phyloP scores from a whole-genome alignment of 2,797 vertebrate species.

The Thripadectes ignobilis region DNA sequence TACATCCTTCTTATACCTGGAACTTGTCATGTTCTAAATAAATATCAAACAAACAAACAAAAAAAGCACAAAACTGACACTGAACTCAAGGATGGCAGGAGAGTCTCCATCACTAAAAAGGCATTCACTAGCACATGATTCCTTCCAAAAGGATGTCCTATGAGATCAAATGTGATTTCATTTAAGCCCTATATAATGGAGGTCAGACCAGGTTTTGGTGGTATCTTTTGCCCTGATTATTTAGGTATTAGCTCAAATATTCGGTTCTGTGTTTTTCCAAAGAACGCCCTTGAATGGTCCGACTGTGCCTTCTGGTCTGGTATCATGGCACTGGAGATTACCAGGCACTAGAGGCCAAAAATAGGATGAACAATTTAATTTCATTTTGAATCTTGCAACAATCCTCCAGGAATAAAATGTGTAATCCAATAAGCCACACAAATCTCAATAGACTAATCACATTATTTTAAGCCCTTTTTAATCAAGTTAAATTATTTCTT shows the following conservation, averaged over 20 bases:
- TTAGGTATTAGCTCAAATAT: background rate
- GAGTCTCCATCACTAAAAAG: background rate
- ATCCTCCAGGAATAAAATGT: constrained; percentile 37
- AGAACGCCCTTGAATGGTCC: accelerated
- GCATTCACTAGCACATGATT: background rate
- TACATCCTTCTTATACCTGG: background rate
- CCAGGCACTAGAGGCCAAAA: background rate
- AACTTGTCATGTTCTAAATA: background rate
- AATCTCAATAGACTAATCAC: constrained; percentile 49
- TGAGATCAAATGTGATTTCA: background rate
- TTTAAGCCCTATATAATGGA: background rate
- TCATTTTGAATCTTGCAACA: constrained; percentile 22
- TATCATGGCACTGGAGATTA: background rate
- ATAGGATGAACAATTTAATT: constrained; percentile 25
- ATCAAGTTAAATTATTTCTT: constrained; percentile 58
- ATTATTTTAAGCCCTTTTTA: constrained; percentile 61
- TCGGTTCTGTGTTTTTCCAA: background rate
- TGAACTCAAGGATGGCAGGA: background rate
- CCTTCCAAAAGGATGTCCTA: background rate
- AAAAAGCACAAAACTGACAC: background rate
- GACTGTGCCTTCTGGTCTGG: background rate
- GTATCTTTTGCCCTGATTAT: background rate
- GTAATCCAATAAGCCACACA: constrained; percentile 60
- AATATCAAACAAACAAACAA: background rate
- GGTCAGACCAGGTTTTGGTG: background rate